These are phyloP conservation scores for Orchesella flavescens DNA, from an alignment of 2,888 invertebrate species.

Conservation along the genomic window DNA sequence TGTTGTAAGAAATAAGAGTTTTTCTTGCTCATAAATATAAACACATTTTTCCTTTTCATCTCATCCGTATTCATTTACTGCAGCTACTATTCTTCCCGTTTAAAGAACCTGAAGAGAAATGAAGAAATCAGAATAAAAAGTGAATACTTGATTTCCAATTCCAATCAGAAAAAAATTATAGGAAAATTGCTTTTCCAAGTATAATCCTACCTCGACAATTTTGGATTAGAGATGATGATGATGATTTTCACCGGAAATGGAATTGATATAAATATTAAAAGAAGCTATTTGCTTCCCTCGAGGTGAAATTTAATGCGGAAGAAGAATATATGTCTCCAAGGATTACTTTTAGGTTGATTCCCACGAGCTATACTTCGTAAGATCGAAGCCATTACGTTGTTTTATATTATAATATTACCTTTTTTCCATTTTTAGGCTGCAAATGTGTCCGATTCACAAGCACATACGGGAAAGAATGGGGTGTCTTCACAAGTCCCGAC, in stretches of 20 bases:
- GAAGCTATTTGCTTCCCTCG: no score
- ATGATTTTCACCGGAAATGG: no score
- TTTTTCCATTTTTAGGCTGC: conserved; percentile 80
- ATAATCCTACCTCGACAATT: no score
- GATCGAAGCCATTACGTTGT: no score
- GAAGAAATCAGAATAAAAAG: conserved; percentile 14
- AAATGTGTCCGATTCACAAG: conserved; percentile 87
- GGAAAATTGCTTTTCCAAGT: no score
- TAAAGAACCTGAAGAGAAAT: background rate
- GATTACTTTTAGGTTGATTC: background rate
- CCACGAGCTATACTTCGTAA: no score
- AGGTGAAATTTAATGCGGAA: no score
- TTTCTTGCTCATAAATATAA: conserved; percentile 15
- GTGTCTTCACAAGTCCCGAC: conserved; percentile 88
- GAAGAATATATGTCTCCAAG: no score
- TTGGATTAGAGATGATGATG: no score
- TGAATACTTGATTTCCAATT: conserved; percentile 36
- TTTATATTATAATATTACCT: conserved; percentile 3
- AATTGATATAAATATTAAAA: no score
- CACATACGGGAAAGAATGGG: conserved; percentile 85
- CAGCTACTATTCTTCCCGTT: background rate
- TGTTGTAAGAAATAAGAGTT: no score
- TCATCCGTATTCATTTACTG: background rate
- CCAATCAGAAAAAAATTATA: background rate
- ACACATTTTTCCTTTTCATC: background rate